Evolutionary conservation across 2,888 invertebrate species (phyloP).

Genomic region (Mesodorylaimus sp.): DNA sequence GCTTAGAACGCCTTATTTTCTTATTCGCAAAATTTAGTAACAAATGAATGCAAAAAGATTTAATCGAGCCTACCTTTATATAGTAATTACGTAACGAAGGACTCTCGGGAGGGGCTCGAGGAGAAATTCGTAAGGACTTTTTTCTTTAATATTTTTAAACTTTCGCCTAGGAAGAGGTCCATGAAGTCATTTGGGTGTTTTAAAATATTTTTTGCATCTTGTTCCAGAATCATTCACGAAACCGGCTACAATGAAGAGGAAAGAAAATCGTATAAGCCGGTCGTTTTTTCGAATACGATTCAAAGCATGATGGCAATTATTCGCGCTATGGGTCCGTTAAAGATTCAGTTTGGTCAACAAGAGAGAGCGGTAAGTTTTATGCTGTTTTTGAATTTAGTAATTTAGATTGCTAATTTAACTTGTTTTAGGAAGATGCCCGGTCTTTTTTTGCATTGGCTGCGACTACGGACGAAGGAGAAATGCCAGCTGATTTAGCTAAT

Average conservation of each 20-base stretch:
- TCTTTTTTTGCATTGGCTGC: slow-evolving; percentile 68
- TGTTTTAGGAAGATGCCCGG: slow-evolving; percentile 53
- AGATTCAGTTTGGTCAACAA: slow-evolving; percentile 64
- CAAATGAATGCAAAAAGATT: no score
- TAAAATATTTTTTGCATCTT: no score
- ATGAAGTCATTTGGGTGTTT: no score
- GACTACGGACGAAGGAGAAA: slow-evolving; percentile 62
- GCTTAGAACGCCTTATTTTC: no score
- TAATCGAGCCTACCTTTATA: no score
- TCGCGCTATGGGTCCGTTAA: slow-evolving; percentile 64
- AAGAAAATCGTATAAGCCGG: slow-evolving; percentile 65
- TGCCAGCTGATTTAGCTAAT: slow-evolving; percentile 57
- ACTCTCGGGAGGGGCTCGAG: no score
- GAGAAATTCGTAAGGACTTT: no score
- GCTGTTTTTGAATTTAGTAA: background rate
- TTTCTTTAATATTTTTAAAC: no score
- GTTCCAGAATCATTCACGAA: slow-evolving; percentile 56
- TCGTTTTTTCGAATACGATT: slow-evolving; percentile 70
- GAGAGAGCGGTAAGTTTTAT: slow-evolving; percentile 44
- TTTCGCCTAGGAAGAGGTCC: no score
- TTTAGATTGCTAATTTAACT: no score
- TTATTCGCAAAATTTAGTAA: no score
- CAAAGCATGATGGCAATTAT: slow-evolving; percentile 72
- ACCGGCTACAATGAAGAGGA: slow-evolving; percentile 68
- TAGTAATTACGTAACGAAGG: no score